These are phyloP conservation scores for Drosophila hamatofila DNA, from an alignment of 2,888 invertebrate genomes.

Conservation along the genomic window DNA sequence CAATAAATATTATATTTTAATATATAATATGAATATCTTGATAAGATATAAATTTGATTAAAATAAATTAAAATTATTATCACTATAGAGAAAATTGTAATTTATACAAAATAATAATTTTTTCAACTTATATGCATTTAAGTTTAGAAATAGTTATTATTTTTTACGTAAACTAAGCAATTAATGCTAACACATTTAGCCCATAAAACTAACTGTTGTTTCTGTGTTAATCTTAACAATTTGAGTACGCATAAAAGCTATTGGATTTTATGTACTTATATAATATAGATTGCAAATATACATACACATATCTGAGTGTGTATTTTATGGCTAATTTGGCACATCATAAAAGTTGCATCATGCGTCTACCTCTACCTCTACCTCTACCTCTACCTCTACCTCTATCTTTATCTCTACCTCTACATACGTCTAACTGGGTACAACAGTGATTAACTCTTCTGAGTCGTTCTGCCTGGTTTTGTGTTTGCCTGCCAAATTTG, in stretches of 20 bases:
- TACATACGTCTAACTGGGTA: background rate
- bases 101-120: too few relatives aligned
- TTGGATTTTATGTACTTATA: conserved; percentile 23
- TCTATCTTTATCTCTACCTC: background rate
- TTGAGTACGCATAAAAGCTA: conserved; percentile 2
- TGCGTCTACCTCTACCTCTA: background rate
- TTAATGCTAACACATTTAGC: background rate
- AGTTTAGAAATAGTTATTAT: background rate
- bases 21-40: too few relatives aligned
- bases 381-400: background rate
- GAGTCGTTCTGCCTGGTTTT: conserved; percentile 43
- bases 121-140: too few relatives aligned
- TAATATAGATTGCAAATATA: background rate
- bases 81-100: too few relatives aligned
- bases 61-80: too few relatives aligned
- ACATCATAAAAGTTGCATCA: conserved; percentile 70
- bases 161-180: background rate
- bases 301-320: background rate
- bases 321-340: conserved; percentile 72
- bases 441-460: conserved; percentile 2
- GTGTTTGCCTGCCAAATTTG: conserved; percentile 58
- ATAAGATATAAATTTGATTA: too few relatives aligned
- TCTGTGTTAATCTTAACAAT: conserved; percentile 2
- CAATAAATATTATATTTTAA: too few relatives aligned
- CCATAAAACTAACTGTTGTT: conserved; percentile 1